Evolutionary conservation across 2,113 vertebrate species (phyloP), one percentile per base, ranked within the genome.

Genomic region (Vulpes lagopus): DNA sequence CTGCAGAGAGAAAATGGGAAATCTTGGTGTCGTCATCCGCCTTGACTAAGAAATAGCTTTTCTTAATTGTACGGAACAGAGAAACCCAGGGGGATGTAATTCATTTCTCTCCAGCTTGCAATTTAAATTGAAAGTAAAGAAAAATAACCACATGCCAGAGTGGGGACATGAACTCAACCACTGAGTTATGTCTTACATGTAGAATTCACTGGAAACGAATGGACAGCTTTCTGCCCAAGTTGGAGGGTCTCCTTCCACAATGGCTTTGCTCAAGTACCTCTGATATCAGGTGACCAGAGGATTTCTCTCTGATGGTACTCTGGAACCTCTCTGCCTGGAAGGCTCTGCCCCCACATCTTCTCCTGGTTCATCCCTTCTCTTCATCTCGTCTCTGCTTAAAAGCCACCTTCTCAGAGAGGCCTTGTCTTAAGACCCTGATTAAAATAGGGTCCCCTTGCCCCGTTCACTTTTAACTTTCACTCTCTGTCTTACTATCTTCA

Each of bases 21-120:
- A 88, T 98, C 80, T 82, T 96, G 64, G 3, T 98, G 84, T 97
- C 86, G 82, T 98, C 90, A 91, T 11, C 92, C 16, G 17, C 89
- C 86, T 97, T 43, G 89, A 96, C 94, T 97, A 92, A 97, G 94
- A 98, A 98, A 92, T 95, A 12, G 25, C 86, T 97, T 98, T 98
- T 96, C 92, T 97, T 98, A 97, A 92, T 95, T 96, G 86, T 97
- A 83, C 3, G 59, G 98, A 97, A 98, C 97, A 71, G 95, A 98
- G 96, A 94, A 80, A 11, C 12, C 91, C n/a, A 38, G 82, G 76
- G 80, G 97, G 91, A 97, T 92, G 60, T 71, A 93, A 93, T 76
- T 97, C 96, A 92, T 90, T 84, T 96, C 55, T 97, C 96, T 97
- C 96, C 95, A 84, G 81, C 97, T 97, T 96, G 80, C 80, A 64